A percentile compares a stretch with the other conserved stretches of the same genome.
Conservation (phyloP, 2,888 invertebrate genomes). For the Aleiodes leptofemur region DNA sequence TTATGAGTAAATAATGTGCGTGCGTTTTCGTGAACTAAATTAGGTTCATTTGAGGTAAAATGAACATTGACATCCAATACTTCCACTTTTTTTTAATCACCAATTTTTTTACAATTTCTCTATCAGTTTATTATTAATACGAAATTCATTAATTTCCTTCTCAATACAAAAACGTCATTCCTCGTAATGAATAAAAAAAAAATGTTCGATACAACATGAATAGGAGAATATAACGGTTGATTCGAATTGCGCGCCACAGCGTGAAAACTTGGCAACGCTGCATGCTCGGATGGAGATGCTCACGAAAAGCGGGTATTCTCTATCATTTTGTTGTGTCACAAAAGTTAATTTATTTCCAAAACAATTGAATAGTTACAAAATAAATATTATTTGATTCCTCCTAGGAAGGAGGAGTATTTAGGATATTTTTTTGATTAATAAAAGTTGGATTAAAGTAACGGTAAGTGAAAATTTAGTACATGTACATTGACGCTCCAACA, state of each 20-base stretch:
- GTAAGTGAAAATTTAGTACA: constrained; percentile 17
- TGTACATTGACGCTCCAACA: no score
- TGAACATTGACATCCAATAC: no score
- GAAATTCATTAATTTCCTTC: no score
- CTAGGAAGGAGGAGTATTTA: neutral
- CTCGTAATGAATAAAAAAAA: neutral
- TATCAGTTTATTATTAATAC: no score
- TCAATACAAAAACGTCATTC: no score
- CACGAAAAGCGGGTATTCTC: constrained; percentile 60
- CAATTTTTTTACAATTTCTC: no score
- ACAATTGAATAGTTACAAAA: constrained; percentile 8
- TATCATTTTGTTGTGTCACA: constrained; percentile 54
- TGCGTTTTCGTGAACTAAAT: no score
- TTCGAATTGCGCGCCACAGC: no score
- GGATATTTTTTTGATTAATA: neutral
- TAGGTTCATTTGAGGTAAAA: no score
- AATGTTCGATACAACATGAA: constrained; percentile 9
- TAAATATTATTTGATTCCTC: neutral
- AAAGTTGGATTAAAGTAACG: neutral
- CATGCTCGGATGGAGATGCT: neutral
- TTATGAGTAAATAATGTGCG: no score
- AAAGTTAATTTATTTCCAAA: constrained; percentile 43
- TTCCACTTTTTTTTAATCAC: no score
- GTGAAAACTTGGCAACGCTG: constrained; percentile 5
- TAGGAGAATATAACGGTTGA: neutral